Percentiles rank a stretch among this genome's conserved stretches.
phyloP scores from a whole-genome alignment of 2,797 vertebrate genomes.

The Borostomias antarcticus region DNA sequence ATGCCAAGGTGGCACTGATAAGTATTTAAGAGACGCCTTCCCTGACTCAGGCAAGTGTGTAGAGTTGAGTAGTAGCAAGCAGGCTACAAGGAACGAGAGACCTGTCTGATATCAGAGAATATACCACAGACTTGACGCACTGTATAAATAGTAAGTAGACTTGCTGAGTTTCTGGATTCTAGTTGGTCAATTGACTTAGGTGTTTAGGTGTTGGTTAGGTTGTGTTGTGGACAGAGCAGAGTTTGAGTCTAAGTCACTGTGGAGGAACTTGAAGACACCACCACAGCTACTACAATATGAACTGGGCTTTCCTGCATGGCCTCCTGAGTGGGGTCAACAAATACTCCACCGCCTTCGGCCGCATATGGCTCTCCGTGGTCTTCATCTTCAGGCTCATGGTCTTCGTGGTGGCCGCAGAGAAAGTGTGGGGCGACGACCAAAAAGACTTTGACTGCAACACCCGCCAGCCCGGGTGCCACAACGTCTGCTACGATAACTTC shows the following conservation, averaged over 20 bases:
- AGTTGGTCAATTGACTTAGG: not conserved
- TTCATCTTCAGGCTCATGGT: conserved; percentile 91
- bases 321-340: conserved; percentile 88
- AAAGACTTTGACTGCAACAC: conserved; percentile 93
- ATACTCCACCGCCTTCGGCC: conserved; percentile 88
- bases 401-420: conserved; percentile 87
- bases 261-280: not conserved
- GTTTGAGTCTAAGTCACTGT: not conserved
- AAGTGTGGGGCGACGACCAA: conserved; percentile 89
- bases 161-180: not conserved
- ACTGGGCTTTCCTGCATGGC: conserved; percentile 83
- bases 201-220: not conserved
- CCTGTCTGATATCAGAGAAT: not conserved
- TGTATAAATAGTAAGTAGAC: not conserved
- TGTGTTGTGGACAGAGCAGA: conserved; percentile 1
- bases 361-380: conserved; percentile 89
- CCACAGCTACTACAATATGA: conserved; percentile 70
- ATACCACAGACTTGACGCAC: not conserved
- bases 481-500: conserved; percentile 88
- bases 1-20: not conserved
- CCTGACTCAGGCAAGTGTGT: too few species aligned
- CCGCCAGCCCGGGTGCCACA: conserved; percentile 85
- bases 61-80: not conserved
- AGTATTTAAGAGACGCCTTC: not conserved
- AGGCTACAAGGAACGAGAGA: not conserved